Base-by-base conservation (phyloP, 2,888 invertebrate genomes). In the Standfussiana lucernea region DNA sequence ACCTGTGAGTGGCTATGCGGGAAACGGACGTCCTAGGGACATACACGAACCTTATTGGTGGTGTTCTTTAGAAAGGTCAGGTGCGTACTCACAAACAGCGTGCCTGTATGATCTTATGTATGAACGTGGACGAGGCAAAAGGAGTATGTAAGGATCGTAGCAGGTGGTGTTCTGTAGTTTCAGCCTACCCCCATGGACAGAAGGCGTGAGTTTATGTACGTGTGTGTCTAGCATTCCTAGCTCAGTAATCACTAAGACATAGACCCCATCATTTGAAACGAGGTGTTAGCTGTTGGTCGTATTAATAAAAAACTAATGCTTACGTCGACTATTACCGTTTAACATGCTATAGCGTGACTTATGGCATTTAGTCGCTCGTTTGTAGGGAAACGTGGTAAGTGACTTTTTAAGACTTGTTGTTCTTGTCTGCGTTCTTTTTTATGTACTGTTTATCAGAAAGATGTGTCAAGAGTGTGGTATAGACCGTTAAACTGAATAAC, bases 331-430 rank as follows among this genome's bases (percentile, higher is more conserved):
- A 83, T 90, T 90, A 90, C 88, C 70, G 70, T 74, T 77, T 64
- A 68, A 72, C 93, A 93, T 89, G 93, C 92, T 72, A 92, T 92
- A 28, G 82, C 92, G 92, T 92, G 93, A 91, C 91, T 89, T 80
- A 64, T 67, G 32, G 82, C 77, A 73, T 73, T 85, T 71, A 76
- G 66, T n/a, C 7, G 10, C 24, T 64, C 21, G 53, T n/a, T 37
- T 65, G 50, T 32, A n/a, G 10, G 11, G 37, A 18, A 47, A 82
- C 70, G n/a, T 28, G 67, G 77, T 82, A 68, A 28, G 35, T 76
- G 59, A 56, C 59, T 42, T 68, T 53, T 13, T 45, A 13, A 32
- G 56, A 45, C n/a, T 62, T 53, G 15, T 45, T 67, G 11, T 32
- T 47, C n/a, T 42, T 21, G 62, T 72, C n/a, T 50, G 61, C 2